Conservation (phyloP, 2,797 vertebrate species). For the Streptopelia turtur region DNA sequence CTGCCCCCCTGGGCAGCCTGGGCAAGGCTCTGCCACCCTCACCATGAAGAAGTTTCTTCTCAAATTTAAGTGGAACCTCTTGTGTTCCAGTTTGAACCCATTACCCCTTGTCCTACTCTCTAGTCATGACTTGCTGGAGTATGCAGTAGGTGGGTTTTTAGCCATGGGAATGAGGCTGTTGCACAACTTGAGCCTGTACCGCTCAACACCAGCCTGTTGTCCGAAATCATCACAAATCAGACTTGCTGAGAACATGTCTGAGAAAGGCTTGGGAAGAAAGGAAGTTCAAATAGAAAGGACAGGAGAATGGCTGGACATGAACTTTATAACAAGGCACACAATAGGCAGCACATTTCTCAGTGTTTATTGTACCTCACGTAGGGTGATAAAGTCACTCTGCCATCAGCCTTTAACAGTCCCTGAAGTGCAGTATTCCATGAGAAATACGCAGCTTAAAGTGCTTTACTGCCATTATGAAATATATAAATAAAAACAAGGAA, state of each 20-base stretch:
- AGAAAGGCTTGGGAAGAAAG: background rate
- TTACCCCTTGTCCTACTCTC: background rate
- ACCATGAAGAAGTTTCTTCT: too few relatives aligned
- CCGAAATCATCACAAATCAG: background rate
- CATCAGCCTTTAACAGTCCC: conserved; percentile 70
- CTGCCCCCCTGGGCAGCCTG: too few relatives aligned
- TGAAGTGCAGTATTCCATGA: conserved; percentile 65
- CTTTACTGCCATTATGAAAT: conserved; percentile 53
- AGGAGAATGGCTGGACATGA: background rate
- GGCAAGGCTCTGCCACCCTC: too few relatives aligned
- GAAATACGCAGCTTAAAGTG: conserved; percentile 51
- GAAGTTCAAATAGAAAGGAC: conserved; percentile 14
- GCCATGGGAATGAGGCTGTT: background rate
- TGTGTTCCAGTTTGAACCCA: too few relatives aligned
- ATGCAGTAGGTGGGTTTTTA: background rate
- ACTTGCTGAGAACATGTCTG: background rate
- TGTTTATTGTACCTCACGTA: conserved; percentile 44
- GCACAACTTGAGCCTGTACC: background rate
- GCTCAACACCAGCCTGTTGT: background rate
- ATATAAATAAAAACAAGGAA: conserved; percentile 64
- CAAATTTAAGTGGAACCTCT: too few relatives aligned
- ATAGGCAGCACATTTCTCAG: conserved; percentile 28
- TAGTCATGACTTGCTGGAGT: background rate
- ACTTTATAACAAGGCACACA: background rate
- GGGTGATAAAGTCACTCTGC: conserved; percentile 67